Evolutionary conservation across 2,113 vertebrate genomes (phyloP), one percentile per base, ranked within the genome.

Genomic region (Rostratula benghalensis): DNA sequence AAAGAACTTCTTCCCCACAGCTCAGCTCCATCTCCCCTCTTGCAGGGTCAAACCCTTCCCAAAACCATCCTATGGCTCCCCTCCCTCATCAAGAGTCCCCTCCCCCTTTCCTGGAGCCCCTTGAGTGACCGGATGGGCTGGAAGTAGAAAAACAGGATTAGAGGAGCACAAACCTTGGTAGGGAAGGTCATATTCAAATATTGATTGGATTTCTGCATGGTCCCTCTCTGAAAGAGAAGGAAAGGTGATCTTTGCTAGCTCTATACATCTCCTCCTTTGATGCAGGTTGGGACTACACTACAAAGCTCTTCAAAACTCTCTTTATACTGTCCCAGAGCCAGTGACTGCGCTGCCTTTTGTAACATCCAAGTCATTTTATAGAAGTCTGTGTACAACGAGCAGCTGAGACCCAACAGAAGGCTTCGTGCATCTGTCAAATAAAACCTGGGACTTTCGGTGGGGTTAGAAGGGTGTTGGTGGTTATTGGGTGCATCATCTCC

Each of bases 341-440:
- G 30, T 37, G 39, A 30, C n/a, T 41, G 21, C 6, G 4, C 27
- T 24, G 79, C 37, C 25, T 20, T 78, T 35, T 78, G 27, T 39
- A 28, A 10, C 45, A 22, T 35, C 13, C 17, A 3, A 2, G 12
- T 24, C 18, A 3, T 76, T 53, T 64, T 45, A 11, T 17, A 31
- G 57, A 22, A n/a, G 19, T 10, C 16, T 48, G 3, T 17, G 35
- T 27, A 3, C 20, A 37, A 3, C 0, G 0, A 9, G 37, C 13
- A 23, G 50, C 68, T 1, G 5, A 80, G 43, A 41, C 11, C 35
- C 16, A 80, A 63, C 68, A 69, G 80, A 1, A 51, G 15, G 50
- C 41, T 91, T 54, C 27, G 10, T 31, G 13, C 17, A 35, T 30
- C 76, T 69, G 35, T 41, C 63, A 28, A 0, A 35, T 39, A 54